A percentile compares a stretch with the other conserved stretches of the same genome.
Conservation (phyloP, 1,140 invertebrate species). For the Linepithema humile region DNA sequence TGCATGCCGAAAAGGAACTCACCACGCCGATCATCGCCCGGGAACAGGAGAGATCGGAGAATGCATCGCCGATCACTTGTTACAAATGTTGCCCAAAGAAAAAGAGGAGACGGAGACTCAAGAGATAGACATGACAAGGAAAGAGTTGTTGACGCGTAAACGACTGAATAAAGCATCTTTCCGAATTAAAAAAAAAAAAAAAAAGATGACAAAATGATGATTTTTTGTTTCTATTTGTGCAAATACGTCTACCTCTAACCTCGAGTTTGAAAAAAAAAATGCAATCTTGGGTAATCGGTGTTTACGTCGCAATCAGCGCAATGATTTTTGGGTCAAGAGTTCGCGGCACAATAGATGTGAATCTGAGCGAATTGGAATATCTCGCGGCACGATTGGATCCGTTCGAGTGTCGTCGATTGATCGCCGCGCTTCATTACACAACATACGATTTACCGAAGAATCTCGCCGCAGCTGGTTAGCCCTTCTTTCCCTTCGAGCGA, state of each 20-base stretch:
- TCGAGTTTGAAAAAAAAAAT: not conserved
- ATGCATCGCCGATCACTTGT: slow-evolving; percentile 72
- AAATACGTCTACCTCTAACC: not conserved
- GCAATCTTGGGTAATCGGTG: not conserved
- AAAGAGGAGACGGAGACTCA: slow-evolving; percentile 64
- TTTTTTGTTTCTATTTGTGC: not conserved
- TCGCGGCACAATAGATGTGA: slow-evolving; percentile 84
- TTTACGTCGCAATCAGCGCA: not conserved
- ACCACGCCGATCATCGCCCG: slow-evolving; percentile 40
- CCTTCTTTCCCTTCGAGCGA: no score
- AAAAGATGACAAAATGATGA: not conserved
- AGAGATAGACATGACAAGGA: slow-evolving; percentile 50
- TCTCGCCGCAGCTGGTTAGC: slow-evolving; percentile 82
- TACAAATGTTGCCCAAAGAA: slow-evolving; percentile 78
- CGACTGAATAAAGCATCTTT: not conserved
- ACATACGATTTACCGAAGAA: slow-evolving; percentile 83
- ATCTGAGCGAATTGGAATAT: slow-evolving; percentile 85
- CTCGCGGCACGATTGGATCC: slow-evolving; percentile 84
- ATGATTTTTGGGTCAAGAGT: slow-evolving; percentile 6
- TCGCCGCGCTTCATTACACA: slow-evolving; percentile 85
- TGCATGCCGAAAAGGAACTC: slow-evolving; percentile 65
- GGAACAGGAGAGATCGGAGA: slow-evolving; percentile 70
- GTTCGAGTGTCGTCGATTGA: slow-evolving; percentile 85
- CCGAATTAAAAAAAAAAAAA: not conserved
- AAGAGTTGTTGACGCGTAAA: not conserved